Percentiles rank a stretch among this genome's conserved stretches.
These are phyloP conservation scores for Microplitis manilae DNA, from an alignment of 2,888 invertebrate genomes.

Conservation along the genomic window DNA sequence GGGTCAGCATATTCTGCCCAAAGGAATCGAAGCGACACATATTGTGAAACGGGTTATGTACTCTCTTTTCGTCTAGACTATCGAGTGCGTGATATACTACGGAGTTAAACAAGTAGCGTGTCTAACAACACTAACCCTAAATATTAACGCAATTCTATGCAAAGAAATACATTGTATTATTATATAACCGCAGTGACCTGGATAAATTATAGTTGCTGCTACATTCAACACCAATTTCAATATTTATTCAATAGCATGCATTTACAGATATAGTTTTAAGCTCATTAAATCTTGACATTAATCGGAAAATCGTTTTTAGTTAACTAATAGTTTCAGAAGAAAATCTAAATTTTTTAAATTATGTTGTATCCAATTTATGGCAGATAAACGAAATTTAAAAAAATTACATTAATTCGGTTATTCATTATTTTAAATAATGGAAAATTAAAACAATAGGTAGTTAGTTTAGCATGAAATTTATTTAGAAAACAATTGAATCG, in stretches of 20 bases:
- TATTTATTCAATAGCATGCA: neutral
- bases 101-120: conserved; percentile 57
- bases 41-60: conserved; percentile 35
- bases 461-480: no score
- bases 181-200: conserved; percentile 31
- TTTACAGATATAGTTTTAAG: neutral
- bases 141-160: conserved; percentile 62
- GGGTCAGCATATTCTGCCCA: conserved; percentile 47
- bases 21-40: conserved; percentile 41
- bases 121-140: conserved; percentile 64
- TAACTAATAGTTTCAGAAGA: no score
- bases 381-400: no score
- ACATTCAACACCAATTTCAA: neutral
- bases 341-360: no score
- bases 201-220: conserved; percentile 2
- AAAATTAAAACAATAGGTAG: no score
- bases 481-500: no score
- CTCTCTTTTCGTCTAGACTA: conserved; percentile 34
- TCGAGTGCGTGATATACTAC: conserved; percentile 63
- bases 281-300: neutral
- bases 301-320: neutral
- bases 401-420: no score
- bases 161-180: conserved; percentile 62
- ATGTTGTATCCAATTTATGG: no score
- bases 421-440: no score